Conservation (phyloP, 2,888 invertebrate species). For the Alitta virens region DNA sequence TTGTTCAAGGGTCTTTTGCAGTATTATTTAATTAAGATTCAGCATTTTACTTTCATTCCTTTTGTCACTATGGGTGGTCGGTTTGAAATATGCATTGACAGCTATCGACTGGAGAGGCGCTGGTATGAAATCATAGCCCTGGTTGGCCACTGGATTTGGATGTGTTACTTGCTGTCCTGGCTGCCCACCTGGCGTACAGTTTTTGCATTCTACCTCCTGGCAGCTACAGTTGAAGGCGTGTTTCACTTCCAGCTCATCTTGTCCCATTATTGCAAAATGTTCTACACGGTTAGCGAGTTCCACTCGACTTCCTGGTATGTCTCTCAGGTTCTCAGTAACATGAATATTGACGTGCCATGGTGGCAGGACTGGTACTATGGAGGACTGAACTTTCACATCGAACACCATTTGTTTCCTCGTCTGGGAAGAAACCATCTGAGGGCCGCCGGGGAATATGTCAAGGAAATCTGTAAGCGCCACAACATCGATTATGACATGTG, state of each 20-base stretch:
- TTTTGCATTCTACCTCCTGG: conserved; percentile 16
- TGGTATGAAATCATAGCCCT: conserved; percentile 24
- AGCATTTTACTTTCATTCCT: conserved; percentile 26
- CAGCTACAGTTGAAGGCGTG: conserved; percentile 20
- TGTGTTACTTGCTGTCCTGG: conserved; percentile 14
- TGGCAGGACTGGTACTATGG: conserved; percentile 28
- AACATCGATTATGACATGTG: conserved; percentile 25
- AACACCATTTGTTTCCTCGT: conserved; percentile 24
- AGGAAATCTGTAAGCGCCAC: conserved; percentile 17
- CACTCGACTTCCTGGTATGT: conserved; percentile 18
- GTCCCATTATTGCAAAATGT: conserved; percentile 25
- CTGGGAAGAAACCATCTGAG: conserved; percentile 18
- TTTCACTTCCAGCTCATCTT: conserved; percentile 25
- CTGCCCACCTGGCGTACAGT: conserved; percentile 19
- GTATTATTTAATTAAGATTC: conserved; percentile 17
- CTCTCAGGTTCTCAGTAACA: conserved; percentile 21
- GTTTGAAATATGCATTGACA: conserved; percentile 18
- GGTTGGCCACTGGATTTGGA: conserved; percentile 22
- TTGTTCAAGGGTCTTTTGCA: conserved; percentile 18
- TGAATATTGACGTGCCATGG: conserved; percentile 20
- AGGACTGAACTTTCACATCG: conserved; percentile 27
- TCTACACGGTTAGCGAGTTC: conserved; percentile 14
- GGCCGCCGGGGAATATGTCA: conserved; percentile 11
- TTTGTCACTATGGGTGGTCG: conserved; percentile 18
- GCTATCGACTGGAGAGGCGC: conserved; percentile 19